phyloP scores from a whole-genome alignment of 1,140 invertebrate genomes.

The Cyphomyrmex costatus region DNA sequence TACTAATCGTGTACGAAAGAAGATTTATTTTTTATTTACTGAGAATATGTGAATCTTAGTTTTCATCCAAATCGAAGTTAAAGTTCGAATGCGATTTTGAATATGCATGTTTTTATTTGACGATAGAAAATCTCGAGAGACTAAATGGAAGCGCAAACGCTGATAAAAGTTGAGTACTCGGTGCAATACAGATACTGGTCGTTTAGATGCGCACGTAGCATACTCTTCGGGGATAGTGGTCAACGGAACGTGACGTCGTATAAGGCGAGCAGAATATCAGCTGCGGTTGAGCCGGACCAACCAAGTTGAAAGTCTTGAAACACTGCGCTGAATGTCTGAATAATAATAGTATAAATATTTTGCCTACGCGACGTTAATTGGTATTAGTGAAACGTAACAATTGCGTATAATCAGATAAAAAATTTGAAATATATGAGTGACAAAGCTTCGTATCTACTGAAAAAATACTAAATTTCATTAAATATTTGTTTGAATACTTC shows the following conservation, averaged over 20 bases:
- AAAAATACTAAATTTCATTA: too few species aligned
- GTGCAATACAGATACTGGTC: slow-evolving; percentile 11
- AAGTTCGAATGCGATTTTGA: slow-evolving; percentile 24
- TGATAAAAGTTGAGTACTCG: slow-evolving; percentile 57
- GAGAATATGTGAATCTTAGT: background rate
- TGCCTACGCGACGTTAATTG: background rate
- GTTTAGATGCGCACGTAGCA: slow-evolving; percentile 39
- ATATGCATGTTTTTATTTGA: slow-evolving; percentile 52
- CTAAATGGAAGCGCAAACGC: background rate
- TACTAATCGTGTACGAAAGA: background rate
- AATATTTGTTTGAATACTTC: too few species aligned
- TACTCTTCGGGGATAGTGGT: slow-evolving; percentile 38
- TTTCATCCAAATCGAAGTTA: slow-evolving; percentile 18
- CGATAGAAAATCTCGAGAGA: slow-evolving; percentile 9
- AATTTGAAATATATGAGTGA: background rate
- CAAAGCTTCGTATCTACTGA: background rate
- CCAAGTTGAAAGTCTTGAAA: background rate
- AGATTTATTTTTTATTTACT: slow-evolving; percentile 20
- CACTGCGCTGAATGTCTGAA: background rate
- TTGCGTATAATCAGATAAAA: background rate
- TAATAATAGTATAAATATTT: background rate
- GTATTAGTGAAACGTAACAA: background rate
- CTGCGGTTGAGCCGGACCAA: background rate
- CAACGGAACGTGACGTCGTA: slow-evolving; percentile 56
- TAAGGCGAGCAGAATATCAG: slow-evolving; percentile 41